phyloP scores from a whole-genome alignment of 1,140 invertebrate species.

The Ganaspis sp. region DNA sequence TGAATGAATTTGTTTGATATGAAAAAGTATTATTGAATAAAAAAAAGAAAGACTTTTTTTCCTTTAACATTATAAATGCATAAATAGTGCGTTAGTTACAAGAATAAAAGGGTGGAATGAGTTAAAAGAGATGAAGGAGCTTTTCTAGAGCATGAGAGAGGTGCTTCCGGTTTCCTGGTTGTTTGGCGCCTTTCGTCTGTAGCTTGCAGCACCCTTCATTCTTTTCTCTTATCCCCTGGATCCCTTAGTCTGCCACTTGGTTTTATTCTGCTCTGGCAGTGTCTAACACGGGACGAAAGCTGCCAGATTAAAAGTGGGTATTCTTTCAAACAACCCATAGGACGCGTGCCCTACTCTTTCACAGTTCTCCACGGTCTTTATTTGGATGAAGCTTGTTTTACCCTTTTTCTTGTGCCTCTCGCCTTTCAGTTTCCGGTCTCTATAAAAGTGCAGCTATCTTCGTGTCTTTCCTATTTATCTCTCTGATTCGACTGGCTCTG shows the following conservation, averaged over 20 bases:
- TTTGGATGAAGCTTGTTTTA: slow-evolving; percentile 9
- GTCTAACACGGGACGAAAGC: slow-evolving; percentile 60
- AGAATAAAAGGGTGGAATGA: not conserved
- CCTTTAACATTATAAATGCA: not conserved
- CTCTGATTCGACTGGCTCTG: slow-evolving; percentile 12
- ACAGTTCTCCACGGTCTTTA: slow-evolving; percentile 16
- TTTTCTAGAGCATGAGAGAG: not conserved
- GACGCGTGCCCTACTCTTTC: slow-evolving; percentile 36
- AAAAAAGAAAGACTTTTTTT: not conserved
- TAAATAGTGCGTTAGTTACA: not conserved
- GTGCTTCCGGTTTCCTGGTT: slow-evolving; percentile 4
- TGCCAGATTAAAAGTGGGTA: slow-evolving; percentile 69
- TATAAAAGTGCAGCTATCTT: slow-evolving; percentile 20
- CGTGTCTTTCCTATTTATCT: slow-evolving; percentile 16
- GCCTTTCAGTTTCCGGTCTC: slow-evolving; percentile 13
- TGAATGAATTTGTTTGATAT: too few species aligned
- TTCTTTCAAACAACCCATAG: slow-evolving; percentile 56
- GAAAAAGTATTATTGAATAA: too few species aligned
- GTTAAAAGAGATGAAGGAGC: not conserved
- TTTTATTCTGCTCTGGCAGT: slow-evolving; percentile 62
- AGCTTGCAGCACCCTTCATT: slow-evolving; percentile 31
- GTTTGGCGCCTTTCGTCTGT: slow-evolving; percentile 14
- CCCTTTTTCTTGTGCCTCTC: slow-evolving; percentile 25
- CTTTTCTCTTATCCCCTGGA: slow-evolving; percentile 41
- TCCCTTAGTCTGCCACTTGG: slow-evolving; percentile 56